Evolutionary conservation across 2,888 invertebrate species (phyloP), one percentile per base, ranked within the genome.

Genomic region (Masnerella sp.): DNA sequence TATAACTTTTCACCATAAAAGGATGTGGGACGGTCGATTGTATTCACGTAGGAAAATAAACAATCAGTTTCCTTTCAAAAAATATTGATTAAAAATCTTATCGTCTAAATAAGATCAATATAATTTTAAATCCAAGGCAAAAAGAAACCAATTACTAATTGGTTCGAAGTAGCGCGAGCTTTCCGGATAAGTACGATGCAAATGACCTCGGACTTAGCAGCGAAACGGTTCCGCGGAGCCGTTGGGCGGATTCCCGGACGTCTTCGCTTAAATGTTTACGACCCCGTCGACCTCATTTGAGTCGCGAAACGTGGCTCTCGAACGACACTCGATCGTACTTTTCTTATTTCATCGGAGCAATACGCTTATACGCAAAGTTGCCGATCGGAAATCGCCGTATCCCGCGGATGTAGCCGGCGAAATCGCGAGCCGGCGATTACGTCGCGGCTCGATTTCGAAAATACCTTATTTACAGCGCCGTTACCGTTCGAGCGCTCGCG

Each of bases 271-370:
- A 72, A 72, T 75, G 61, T 75, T 73, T 75, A 75, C 65, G 69
- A 38, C 49, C 42, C n/a, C 49, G 49, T 40, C 58, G 64, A 56
- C 51, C 65, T 69, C 67, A 47, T 72, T 77, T 69, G 71, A 69
- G 71, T 74, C 62, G 38, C 68, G 67, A 67, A 58, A 68, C 64
- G 54, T 56, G 28, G 64, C 69, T 76, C 67, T 77, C 75, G 75
- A 82, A 78, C 74, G 80, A 70, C 68, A 81, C 76, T 79, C 78
- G 78, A 82, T 81, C 79, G 78, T 43, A 68, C 34, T 51, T 75
- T 65, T 54, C 65, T 43, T 67, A 71, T 74, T 76, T 75, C 70
- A 74, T 77, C 77, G 49, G 62, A 74, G 42, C 70, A 58, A 74
- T 79, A 80, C 77, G 81, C 80, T 82, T 82, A 81, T 79, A 74